phyloP scores from a whole-genome alignment of 2,888 invertebrate genomes.

The Agonopterix arenella region DNA sequence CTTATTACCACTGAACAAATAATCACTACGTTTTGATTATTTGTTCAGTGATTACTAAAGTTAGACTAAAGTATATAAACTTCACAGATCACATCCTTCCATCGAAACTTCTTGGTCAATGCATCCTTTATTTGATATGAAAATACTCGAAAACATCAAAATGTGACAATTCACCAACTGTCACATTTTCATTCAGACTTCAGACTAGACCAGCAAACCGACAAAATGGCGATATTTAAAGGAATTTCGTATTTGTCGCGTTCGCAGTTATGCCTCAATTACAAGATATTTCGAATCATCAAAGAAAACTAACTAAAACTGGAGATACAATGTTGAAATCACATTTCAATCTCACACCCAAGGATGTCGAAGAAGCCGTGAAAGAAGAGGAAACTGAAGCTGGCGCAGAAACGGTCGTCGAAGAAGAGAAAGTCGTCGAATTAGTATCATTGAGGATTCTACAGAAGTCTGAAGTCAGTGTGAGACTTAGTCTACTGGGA shows the following conservation, averaged over 20 bases:
- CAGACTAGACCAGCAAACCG: too few species aligned
- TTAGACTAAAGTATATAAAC: too few species aligned
- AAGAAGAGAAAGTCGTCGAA: slow-evolving; percentile 12
- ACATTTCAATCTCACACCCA: slow-evolving; percentile 30
- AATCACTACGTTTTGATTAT: too few species aligned
- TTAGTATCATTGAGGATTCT: slow-evolving; percentile 21
- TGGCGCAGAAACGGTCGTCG: not conserved
- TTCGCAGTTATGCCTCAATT: not conserved
- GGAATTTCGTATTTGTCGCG: not conserved
- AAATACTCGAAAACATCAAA: too few species aligned
- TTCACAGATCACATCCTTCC: too few species aligned
- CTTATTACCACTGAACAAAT: too few species aligned
- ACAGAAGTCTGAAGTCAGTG: slow-evolving; percentile 41
- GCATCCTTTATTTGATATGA: too few species aligned
- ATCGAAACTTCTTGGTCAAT: too few species aligned
- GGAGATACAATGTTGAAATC: slow-evolving; percentile 46
- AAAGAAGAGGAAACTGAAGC: not conserved
- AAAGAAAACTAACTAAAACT: not conserved
- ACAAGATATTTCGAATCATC: not conserved
- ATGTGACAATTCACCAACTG: too few species aligned
- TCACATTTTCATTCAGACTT: too few species aligned
- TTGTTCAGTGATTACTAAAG: too few species aligned
- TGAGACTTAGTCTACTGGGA: slow-evolving; percentile 56
- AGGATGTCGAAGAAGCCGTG: not conserved
- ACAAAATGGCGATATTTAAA: not conserved